These are phyloP conservation scores for Latrodectus geometricus DNA, from an alignment of 1,140 invertebrate genomes.

Conservation along the genomic window DNA sequence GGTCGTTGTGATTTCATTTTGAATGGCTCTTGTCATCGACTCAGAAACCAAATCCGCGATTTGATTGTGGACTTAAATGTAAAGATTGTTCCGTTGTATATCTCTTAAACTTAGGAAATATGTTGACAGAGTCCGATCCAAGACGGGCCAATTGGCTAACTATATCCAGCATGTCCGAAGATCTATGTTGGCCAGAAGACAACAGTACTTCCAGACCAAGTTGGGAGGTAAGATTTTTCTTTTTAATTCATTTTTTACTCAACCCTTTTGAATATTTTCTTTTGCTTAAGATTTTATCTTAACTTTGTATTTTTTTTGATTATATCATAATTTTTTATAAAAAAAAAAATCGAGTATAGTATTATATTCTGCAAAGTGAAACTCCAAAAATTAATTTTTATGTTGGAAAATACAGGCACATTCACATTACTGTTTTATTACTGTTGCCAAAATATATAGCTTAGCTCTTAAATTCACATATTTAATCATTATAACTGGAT, in stretches of 20 bases:
- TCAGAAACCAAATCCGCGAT: not conserved
- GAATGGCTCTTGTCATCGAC: not conserved
- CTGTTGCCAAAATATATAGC: too few relatives aligned
- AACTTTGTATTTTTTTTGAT: too few relatives aligned
- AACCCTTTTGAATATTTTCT: too few relatives aligned
- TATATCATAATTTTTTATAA: too few relatives aligned
- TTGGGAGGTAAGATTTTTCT: conserved; percentile 47
- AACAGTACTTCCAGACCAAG: conserved; percentile 37
- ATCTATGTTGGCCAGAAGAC: conserved; percentile 58
- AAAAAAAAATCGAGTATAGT: too few relatives aligned
- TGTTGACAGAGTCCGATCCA: conserved; percentile 57
- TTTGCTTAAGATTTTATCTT: too few relatives aligned
- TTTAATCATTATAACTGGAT: too few relatives aligned
- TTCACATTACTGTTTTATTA: too few relatives aligned
- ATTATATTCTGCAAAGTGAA: too few relatives aligned
- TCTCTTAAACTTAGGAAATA: not conserved
- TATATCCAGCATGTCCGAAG: conserved; percentile 57
- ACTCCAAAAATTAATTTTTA: too few relatives aligned
- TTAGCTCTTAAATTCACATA: too few relatives aligned
- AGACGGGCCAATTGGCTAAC: conserved; percentile 55
- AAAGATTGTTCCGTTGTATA: not conserved
- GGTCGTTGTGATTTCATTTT: not conserved
- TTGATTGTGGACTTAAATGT: not conserved
- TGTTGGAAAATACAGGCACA: too few relatives aligned
- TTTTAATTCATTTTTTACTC: not conserved